Evolutionary conservation across 2,888 invertebrate species (phyloP).

Genomic region (Eristalinus aeneus): DNA sequence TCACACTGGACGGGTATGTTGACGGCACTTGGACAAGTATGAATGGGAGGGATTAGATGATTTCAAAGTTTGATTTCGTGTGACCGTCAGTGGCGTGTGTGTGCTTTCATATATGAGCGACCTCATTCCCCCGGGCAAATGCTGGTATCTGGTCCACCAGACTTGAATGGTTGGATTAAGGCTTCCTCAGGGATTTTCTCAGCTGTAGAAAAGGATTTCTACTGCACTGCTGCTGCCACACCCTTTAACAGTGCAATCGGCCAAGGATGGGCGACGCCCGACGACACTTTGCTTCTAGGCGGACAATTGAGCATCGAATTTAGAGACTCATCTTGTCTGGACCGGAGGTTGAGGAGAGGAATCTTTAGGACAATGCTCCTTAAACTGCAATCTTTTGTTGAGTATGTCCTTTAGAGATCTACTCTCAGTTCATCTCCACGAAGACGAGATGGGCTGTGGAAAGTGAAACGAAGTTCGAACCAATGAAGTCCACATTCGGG

Average conservation of each 20-base stretch:
- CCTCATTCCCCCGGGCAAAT: neutral
- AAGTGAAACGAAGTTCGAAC: too few species aligned
- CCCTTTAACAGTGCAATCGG: neutral
- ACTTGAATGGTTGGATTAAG: neutral
- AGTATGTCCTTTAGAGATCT: too few species aligned
- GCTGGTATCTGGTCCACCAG: neutral
- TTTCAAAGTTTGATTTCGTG: slow-evolving; percentile 19
- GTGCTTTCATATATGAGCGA: neutral
- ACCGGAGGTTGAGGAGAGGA: too few species aligned
- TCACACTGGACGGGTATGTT: neutral
- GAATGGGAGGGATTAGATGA: slow-evolving; percentile 16
- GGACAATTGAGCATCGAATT: neutral
- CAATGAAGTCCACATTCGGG: too few species aligned
- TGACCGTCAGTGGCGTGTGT: neutral
- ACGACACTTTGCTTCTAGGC: neutral
- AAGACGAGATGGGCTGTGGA: too few species aligned
- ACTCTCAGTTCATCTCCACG: too few species aligned
- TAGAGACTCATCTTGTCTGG: neutral
- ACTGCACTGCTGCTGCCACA: neutral
- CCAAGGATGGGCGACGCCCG: neutral
- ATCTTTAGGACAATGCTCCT: too few species aligned
- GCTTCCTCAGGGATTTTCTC: neutral
- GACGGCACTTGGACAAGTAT: neutral
- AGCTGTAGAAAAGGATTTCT: neutral
- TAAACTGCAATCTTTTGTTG: too few species aligned